These are phyloP conservation scores for Idaea biselata DNA, from an alignment of 2,888 invertebrate genomes.

Conservation along the genomic window DNA sequence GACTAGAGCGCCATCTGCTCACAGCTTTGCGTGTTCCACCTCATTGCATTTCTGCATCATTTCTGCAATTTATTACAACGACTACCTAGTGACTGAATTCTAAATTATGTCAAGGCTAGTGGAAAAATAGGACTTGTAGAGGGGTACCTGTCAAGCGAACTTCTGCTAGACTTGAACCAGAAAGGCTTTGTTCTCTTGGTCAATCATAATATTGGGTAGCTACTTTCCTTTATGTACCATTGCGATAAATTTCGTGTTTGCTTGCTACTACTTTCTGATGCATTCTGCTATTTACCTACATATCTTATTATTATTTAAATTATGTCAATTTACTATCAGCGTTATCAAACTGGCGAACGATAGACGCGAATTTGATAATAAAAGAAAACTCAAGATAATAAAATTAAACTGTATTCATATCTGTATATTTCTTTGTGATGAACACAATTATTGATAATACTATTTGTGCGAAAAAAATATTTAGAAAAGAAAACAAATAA, in stretches of 20 bases:
- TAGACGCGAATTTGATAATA: constrained; percentile 53
- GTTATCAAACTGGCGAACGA: constrained; percentile 41
- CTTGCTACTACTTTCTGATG: neutral
- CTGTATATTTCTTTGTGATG: neutral
- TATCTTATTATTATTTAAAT: constrained; percentile 11
- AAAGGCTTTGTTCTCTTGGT: too few species aligned
- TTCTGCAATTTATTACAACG: neutral
- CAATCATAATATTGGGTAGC: too few species aligned
- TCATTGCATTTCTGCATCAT: constrained; percentile 9
- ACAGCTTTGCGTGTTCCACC: too few species aligned
- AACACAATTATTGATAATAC: neutral
- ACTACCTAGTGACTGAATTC: too few species aligned
- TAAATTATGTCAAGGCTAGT: too few species aligned
- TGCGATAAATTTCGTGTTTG: neutral
- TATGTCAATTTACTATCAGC: constrained; percentile 32
- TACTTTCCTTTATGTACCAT: too few species aligned
- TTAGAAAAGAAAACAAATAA: neutral
- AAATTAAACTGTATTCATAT: constrained; percentile 33
- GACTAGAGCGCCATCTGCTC: too few species aligned
- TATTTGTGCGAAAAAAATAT: neutral
- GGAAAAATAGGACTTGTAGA: too few species aligned
- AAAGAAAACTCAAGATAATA: constrained; percentile 48
- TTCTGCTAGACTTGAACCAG: too few species aligned
- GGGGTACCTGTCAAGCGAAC: too few species aligned
- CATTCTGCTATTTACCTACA: neutral